Base-by-base conservation (phyloP, 2,888 invertebrate species). In the Andrena chrysosceles region DNA sequence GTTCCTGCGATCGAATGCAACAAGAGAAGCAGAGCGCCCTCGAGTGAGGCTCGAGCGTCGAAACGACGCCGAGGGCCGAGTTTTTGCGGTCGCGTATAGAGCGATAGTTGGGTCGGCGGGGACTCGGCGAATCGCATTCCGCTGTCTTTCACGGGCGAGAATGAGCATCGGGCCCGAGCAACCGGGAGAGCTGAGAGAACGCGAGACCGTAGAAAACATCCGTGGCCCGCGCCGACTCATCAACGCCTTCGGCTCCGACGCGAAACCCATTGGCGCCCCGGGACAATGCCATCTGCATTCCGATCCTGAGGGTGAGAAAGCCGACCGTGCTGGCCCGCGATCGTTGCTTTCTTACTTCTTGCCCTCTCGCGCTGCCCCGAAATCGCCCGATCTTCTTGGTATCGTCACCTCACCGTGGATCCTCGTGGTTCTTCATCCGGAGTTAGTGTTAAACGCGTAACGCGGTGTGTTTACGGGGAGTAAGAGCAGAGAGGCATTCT, bases 261-360 rank as follows among this genome's bases (percentile, higher is more conserved):
- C 82, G 86, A 87, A 91, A 90, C 89, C 89, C 90, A 92, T 92
- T 91, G 92, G 91, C 92, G 92, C 92, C 93, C 91, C 87, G 86
- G 86, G 89, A 92, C 92, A 91, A 92, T 92, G 91, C 92, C 92
- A 92, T 92, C 92, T 91, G 91, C 89, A 93, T 93, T 93, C 93
- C 93, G 85, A 92, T 92, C 91, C 90, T 88, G 87, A 42, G 76
- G 77, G 85, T 79, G 87, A 85, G 90, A 86, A 89, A 89, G 84
- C 73, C 82, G 80, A 66, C 81, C 33, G 69, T 48, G 76, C 20
- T n/a, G 73, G 33, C 60, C 16, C 49, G 20, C 49, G 68, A 64
- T 67, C 62, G 16, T 69, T 59, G 60, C 23, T 72, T 84, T 83
- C 78, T 78, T 81, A 60, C 77, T 75, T 78, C 83, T 85, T 78